A percentile compares a stretch with the other conserved stretches of the same genome.
phyloP scores from a whole-genome alignment of 2,888 invertebrate genomes.

The Pristionchus japonicus region DNA sequence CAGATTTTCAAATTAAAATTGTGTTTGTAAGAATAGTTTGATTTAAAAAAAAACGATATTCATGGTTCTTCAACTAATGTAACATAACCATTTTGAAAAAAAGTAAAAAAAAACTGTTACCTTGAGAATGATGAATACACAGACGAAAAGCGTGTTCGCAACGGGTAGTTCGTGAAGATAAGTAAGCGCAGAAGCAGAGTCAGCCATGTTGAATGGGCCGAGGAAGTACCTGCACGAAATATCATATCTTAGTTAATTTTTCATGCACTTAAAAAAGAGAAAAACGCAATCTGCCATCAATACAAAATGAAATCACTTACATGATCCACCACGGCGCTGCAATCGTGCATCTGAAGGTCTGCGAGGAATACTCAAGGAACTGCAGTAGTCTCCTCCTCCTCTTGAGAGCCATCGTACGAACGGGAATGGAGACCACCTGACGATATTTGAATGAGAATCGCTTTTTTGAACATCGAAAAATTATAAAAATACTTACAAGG shows the following conservation, averaged over 20 bases:
- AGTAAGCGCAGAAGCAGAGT: not conserved
- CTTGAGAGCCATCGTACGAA: slow-evolving; percentile 34
- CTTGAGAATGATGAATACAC: slow-evolving; percentile 39
- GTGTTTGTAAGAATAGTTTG: not conserved
- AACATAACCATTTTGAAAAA: not conserved
- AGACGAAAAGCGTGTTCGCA: not conserved
- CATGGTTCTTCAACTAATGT: too few species aligned
- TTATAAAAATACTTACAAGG: not conserved
- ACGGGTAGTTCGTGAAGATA: not conserved
- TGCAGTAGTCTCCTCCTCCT: slow-evolving; percentile 49
- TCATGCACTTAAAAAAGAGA: not conserved
- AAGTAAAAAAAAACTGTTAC: not conserved
- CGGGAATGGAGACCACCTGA: slow-evolving; percentile 39
- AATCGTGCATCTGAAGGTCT: slow-evolving; percentile 43
- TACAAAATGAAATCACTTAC: too few species aligned
- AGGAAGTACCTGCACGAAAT: slow-evolving; percentile 43
- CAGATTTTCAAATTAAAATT: not conserved
- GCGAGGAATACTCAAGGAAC: slow-evolving; percentile 51
- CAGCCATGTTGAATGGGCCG: slow-evolving; percentile 9
- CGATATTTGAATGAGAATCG: not conserved
- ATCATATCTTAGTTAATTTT: not conserved
- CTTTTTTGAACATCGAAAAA: not conserved
- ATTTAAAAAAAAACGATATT: not conserved
- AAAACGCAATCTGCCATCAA: too few species aligned
- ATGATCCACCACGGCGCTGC: slow-evolving; percentile 46